phyloP scores from a whole-genome alignment of 2,888 invertebrate genomes.

The Noctua janthina region DNA sequence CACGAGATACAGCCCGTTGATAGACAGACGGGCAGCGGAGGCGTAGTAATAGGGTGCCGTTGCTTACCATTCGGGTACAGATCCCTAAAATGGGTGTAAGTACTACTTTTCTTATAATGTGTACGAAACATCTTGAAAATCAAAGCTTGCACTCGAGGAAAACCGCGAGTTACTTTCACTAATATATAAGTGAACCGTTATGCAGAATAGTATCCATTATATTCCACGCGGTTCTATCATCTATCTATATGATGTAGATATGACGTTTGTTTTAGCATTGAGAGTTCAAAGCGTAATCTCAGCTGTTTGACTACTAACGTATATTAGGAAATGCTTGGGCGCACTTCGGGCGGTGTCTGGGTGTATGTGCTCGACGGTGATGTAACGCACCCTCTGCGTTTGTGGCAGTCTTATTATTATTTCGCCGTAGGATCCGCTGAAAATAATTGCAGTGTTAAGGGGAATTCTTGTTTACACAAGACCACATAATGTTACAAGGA shows the following conservation, averaged over 20 bases:
- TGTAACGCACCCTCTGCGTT: slow-evolving; percentile 68
- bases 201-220: slow-evolving; percentile 19
- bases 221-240: slow-evolving; percentile 24
- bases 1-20: too few species aligned
- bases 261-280: slow-evolving; percentile 42
- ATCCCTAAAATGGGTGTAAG: background rate
- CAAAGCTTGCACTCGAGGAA: background rate
- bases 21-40: too few species aligned
- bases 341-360: slow-evolving; percentile 85
- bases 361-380: slow-evolving; percentile 84
- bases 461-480: slow-evolving; percentile 18
- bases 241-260: slow-evolving; percentile 5
- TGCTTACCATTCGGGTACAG: too few species aligned
- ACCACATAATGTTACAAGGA: background rate
- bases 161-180: slow-evolving; percentile 1
- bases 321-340: slow-evolving; percentile 81
- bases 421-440: slow-evolving; percentile 84
- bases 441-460: slow-evolving; percentile 55
- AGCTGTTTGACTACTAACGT: slow-evolving; percentile 75
- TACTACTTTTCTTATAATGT: background rate
- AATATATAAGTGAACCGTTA: slow-evolving; percentile 16
- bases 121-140: background rate
- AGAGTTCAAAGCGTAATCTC: slow-evolving; percentile 48
- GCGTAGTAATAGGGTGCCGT: too few species aligned
- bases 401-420: slow-evolving; percentile 78